Conservation (phyloP, 2,113 vertebrate genomes). For the Chaetorhynchus papuensis region DNA sequence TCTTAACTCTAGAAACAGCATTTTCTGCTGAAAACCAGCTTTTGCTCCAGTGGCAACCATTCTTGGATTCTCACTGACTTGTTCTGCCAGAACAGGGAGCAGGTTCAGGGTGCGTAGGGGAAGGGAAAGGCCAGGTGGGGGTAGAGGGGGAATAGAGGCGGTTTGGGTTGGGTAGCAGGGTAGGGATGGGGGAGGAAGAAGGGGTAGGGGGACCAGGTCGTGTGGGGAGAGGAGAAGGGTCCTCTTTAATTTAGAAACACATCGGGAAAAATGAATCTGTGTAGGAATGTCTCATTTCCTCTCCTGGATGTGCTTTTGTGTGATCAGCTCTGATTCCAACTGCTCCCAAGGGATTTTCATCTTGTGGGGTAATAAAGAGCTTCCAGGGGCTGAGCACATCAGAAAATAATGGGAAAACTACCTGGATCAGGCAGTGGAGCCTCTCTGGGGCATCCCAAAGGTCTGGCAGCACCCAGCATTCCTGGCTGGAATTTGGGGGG, state of each 20-base stretch:
- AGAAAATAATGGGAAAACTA: neutral
- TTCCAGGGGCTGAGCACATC: neutral
- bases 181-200: neutral
- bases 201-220: fast-evolving
- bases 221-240: neutral
- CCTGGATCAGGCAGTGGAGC: neutral
- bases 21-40: neutral
- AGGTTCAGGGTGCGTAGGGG: neutral
- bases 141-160: neutral
- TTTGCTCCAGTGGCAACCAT: neutral
- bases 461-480: neutral
- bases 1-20: neutral
- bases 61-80: neutral
- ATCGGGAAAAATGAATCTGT: neutral
- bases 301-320: neutral
- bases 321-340: neutral
- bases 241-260: neutral
- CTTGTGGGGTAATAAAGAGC: neutral
- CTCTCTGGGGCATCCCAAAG: neutral
- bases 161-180: neutral
- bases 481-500: neutral
- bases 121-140: neutral
- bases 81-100: neutral
- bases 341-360: neutral
- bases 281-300: neutral